phyloP scores from a whole-genome alignment of 2,888 invertebrate genomes.

The Artemia sinica region DNA sequence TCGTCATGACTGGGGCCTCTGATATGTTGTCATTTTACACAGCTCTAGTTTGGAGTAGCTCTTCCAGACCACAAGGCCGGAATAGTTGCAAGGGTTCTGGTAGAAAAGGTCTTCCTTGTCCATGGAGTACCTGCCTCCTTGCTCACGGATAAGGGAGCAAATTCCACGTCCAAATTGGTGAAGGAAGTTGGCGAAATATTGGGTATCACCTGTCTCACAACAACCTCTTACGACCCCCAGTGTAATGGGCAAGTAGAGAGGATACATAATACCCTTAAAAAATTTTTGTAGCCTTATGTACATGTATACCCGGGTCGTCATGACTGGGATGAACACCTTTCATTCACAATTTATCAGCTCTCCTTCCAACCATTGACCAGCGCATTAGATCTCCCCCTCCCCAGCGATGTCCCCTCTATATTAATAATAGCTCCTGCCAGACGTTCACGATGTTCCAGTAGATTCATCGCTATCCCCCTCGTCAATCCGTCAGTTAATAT shows the following conservation, averaged over 20 bases:
- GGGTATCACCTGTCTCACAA: neutral
- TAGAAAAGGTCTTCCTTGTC: neutral
- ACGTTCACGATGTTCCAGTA: too few relatives aligned
- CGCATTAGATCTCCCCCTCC: too few relatives aligned
- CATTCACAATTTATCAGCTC: neutral
- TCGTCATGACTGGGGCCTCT: neutral
- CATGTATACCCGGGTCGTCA: neutral
- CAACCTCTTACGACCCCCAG: neutral
- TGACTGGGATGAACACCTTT: neutral
- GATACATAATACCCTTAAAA: neutral
- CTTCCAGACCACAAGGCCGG: neutral
- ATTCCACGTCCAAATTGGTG: slow-evolving; percentile 25
- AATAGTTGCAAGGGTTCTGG: neutral
- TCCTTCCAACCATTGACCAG: too few relatives aligned
- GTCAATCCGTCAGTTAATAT: too few relatives aligned
- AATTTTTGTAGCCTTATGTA: neutral
- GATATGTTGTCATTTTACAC: slow-evolving; percentile 6
- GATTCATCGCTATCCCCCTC: too few relatives aligned
- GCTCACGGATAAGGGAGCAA: slow-evolving; percentile 26
- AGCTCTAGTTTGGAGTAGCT: neutral
- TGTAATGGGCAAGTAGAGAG: neutral
- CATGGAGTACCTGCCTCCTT: slow-evolving; percentile 25
- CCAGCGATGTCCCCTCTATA: too few relatives aligned
- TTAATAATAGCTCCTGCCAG: too few relatives aligned
- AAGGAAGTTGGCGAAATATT: slow-evolving; percentile 18